These are phyloP conservation scores for Alauda arvensis DNA, from an alignment of 2,797 vertebrate species.

Conservation along the genomic window DNA sequence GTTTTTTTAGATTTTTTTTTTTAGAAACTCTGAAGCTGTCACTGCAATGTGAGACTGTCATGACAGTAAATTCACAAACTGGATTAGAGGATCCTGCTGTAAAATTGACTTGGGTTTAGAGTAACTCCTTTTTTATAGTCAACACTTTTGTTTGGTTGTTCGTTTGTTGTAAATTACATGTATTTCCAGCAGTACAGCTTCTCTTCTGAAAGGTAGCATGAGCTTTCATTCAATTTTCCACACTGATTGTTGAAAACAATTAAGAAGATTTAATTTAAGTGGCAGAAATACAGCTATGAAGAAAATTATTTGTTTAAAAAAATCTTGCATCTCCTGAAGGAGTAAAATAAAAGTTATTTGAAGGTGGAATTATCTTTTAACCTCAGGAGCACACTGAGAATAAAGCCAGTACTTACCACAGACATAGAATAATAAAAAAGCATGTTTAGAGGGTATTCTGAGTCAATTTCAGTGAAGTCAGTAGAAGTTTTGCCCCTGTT, in stretches of 20 bases:
- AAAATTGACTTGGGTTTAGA: background rate
- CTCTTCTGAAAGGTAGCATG: background rate
- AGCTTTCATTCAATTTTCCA: background rate
- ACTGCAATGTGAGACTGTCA: background rate
- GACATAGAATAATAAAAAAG: background rate
- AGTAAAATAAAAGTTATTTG: background rate
- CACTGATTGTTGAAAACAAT: background rate
- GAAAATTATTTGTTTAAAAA: background rate
- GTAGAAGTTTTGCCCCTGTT: background rate
- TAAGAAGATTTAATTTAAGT: background rate
- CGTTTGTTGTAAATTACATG: background rate
- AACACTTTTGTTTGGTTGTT: background rate
- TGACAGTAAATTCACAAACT: background rate
- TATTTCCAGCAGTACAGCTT: background rate
- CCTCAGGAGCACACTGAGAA: background rate
- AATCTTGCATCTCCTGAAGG: background rate
- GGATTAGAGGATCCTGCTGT: background rate
- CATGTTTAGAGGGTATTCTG: background rate
- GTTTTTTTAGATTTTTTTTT: background rate
- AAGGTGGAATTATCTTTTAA: background rate
- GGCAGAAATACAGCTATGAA: background rate
- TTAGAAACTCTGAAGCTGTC: background rate
- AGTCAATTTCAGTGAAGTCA: background rate
- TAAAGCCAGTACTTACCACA: background rate
- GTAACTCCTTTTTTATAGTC: background rate